Evolutionary conservation across 1,140 invertebrate genomes (phyloP).

Genomic region (Ostrea edulis): DNA sequence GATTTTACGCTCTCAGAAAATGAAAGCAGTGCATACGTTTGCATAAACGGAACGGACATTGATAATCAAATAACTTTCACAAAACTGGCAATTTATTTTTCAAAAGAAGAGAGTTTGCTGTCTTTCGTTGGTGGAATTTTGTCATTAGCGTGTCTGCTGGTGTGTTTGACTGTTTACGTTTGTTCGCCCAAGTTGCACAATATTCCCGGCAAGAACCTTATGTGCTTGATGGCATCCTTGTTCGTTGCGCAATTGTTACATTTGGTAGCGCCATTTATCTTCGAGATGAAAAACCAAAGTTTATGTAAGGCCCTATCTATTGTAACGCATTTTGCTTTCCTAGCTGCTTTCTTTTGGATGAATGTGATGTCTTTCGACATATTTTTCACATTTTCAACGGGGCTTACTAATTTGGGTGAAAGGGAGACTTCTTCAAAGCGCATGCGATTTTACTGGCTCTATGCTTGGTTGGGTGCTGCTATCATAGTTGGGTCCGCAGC

Average conservation of each 20-base stretch:
- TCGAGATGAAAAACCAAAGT: slow-evolving; percentile 20
- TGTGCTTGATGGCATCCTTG: slow-evolving; percentile 79
- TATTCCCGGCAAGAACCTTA: slow-evolving; percentile 80
- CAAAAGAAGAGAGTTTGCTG: slow-evolving; percentile 56
- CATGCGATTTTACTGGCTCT: slow-evolving; percentile 80
- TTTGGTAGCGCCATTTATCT: slow-evolving; percentile 71
- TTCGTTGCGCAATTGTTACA: slow-evolving; percentile 80
- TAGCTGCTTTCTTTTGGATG: slow-evolving; percentile 83
- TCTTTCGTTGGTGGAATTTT: slow-evolving; percentile 62
- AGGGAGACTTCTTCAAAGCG: slow-evolving; percentile 60
- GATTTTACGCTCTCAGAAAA: slow-evolving; percentile 14
- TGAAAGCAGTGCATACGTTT: slow-evolving; percentile 43
- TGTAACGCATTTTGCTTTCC: slow-evolving; percentile 81
- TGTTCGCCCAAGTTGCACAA: slow-evolving; percentile 79
- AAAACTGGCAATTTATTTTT: slow-evolving; percentile 39
- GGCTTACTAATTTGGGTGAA: slow-evolving; percentile 60
- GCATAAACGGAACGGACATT: slow-evolving; percentile 47
- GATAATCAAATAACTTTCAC: slow-evolving; percentile 15
- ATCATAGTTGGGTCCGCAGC: slow-evolving; percentile 35
- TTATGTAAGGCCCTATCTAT: slow-evolving; percentile 77
- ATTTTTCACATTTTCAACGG: slow-evolving; percentile 82
- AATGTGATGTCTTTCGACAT: slow-evolving; percentile 82
- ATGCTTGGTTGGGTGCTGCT: slow-evolving; percentile 42
- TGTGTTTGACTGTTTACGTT: slow-evolving; percentile 76
- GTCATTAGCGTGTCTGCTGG: slow-evolving; percentile 62